Evolutionary conservation across 2,888 invertebrate genomes (phyloP), one percentile per base, ranked within the genome.

Genomic region (Caenorhabditis macrosperma): DNA sequence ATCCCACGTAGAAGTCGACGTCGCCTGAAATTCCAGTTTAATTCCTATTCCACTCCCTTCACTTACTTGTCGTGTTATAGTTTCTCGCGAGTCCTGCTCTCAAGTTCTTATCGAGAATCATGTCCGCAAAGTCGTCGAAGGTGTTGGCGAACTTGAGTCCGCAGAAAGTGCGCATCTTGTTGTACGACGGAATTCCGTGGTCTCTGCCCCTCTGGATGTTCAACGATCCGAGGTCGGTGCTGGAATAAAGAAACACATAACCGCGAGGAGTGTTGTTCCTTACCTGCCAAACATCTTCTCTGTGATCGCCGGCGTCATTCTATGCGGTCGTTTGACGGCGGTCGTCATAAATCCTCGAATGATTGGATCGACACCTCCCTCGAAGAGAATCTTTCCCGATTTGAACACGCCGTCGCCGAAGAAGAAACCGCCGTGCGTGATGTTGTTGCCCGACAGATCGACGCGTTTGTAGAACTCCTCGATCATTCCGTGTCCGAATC

Each of bases 341-440:
- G 89, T 87, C 24, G 72, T 82, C 88, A 90, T 87, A 46, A 89
- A 86, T 67, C 89, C 89, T 1, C 88, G 82, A 28, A 90, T 66
- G 54, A 90, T 88, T 9, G 90, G 90, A 59, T 89, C 89, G 59
- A 89, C 80, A 17, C 89, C 89, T 26, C 88, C 98, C 92, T 99
- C 97, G 86, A 97, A 96, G 0, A 97, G 94, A 1, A 97, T 91
- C 81, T 97, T 93, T 94, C 96, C 97, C 0, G 98, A 97, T 0
- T 98, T 94, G 91, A 99, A 98, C 92, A 99, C 98, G 0, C 98
- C 97, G 91, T 96, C 94, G 67, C 96, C 95, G 15, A 99, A 93
- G 7, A 94, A 93, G 64, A 99, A 92, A 90, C 97, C 94, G 0
- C 98, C 97, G 91, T 96, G 94, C 0, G 94, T 93, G 84, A 97